Base-by-base conservation (phyloP, 2,113 vertebrate genomes). In the Cygnus buccinator region DNA sequence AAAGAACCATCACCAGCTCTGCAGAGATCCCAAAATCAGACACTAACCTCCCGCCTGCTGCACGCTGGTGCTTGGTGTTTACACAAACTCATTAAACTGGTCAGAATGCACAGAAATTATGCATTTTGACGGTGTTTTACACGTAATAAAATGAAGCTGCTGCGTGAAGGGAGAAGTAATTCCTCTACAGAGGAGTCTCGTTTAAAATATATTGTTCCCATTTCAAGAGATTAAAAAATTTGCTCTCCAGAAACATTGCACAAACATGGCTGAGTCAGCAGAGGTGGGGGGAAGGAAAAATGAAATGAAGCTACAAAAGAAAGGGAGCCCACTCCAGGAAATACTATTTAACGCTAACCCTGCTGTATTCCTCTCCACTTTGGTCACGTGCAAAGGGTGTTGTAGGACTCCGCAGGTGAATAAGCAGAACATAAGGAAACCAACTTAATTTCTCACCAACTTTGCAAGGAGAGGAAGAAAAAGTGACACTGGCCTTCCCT, bases 31-130 rank as follows among this genome's bases (percentile, higher is more conserved):
- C 37, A 31, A 14, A 23, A 4, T 3, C 55, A 66, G 59, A 33
- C 37, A 5, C 3, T 18, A 26, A 39, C 43, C 13, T 21, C 50
- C 41, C 46, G 23, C 52, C 43, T 1, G 5, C 23, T 37, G 33
- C 54, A 35, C 22, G 41, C 31, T 0, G 33, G 31, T 10, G 25
- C 37, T 19, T 63, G 39, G 16, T 52, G 13, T 26, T 25, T 12
- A 13, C 50, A 67, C 41, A 74, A 84, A 46, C 2, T 10, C 0
- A 8, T 46, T n/a, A 48, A 73, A 6, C 12, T 7, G 31, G 29
- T 31, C 55, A 59, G n/a, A 67, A 7, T 0, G n/a, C 1, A 5
- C 43, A 73, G 41, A 80, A 58, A 4, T 0, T 4, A 43, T 37
- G 57, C 4, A 2, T 26, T 85, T 26, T 54, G 13, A 22, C 14